Percentiles rank a stretch among this genome's conserved stretches.
Conservation (phyloP, 2,888 invertebrate species). For the Crossocerus cetratus region DNA sequence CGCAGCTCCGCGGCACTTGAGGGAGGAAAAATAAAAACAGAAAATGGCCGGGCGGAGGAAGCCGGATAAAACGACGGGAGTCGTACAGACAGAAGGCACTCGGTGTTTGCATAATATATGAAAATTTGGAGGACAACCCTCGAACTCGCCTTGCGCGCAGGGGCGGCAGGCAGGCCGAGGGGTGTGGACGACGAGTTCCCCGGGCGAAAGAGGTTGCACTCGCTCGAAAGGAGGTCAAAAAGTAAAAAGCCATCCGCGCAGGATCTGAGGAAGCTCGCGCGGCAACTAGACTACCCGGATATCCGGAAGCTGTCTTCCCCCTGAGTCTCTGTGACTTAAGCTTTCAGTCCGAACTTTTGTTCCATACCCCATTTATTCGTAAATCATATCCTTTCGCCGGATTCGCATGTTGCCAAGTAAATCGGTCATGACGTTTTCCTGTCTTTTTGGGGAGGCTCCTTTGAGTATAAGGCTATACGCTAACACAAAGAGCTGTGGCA, state of each 20-base stretch:
- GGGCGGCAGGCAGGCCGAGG: not conserved
- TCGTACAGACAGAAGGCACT: slow-evolving; percentile 16
- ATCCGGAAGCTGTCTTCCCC: slow-evolving; percentile 33
- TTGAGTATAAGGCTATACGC: slow-evolving; percentile 2
- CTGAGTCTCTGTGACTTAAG: not conserved
- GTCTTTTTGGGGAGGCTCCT: not conserved
- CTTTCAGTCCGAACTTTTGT: slow-evolving; percentile 43
- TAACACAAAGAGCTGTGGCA: slow-evolving; percentile 38
- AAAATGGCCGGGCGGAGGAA: not conserved
- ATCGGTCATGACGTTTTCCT: slow-evolving; percentile 27
- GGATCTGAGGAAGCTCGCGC: slow-evolving; percentile 21
- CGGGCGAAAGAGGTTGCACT: slow-evolving; percentile 8
- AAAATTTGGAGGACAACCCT: slow-evolving; percentile 50
- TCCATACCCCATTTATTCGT: slow-evolving; percentile 48
- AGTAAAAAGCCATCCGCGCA: slow-evolving; percentile 31
- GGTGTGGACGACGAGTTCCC: not conserved
- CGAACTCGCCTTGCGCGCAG: not conserved
- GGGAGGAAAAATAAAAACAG: slow-evolving; percentile 35
- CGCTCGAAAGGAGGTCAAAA: slow-evolving; percentile 29
- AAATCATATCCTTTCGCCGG: slow-evolving; percentile 22
- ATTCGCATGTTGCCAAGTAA: not conserved
- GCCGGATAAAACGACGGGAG: not conserved
- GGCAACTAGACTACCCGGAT: slow-evolving; percentile 35
- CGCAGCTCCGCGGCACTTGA: slow-evolving; percentile 4
- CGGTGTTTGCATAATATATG: slow-evolving; percentile 56